Percentiles rank a stretch among this genome's conserved stretches.
Conservation (phyloP, 2,113 vertebrate species). For the Calidris pygmaea region DNA sequence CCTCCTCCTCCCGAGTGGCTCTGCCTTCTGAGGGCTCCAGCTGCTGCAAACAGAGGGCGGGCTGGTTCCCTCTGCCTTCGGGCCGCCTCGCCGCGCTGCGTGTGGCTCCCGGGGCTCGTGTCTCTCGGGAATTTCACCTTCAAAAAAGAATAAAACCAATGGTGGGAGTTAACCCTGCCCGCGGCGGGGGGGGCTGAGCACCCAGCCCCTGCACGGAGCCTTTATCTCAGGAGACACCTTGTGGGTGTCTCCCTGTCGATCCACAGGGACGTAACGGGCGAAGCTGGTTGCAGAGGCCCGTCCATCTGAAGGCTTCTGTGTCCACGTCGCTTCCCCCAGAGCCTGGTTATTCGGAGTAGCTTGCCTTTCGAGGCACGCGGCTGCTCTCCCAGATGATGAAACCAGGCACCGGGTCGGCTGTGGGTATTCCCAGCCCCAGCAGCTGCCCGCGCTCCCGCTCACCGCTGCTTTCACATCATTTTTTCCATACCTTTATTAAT, state of each 20-base stretch:
- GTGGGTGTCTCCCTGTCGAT: not conserved
- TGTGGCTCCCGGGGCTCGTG: not conserved
- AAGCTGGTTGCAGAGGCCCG: not conserved
- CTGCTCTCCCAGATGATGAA: not conserved
- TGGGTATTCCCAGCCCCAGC: fast-evolving
- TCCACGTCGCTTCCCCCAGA: fast-evolving
- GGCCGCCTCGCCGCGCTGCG: fast-evolving
- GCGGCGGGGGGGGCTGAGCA: too few relatives aligned
- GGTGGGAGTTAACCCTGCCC: not conserved
- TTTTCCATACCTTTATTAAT: not conserved
- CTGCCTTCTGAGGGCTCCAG: fast-evolving
- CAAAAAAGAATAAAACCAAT: fast-evolving
- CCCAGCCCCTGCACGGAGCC: fast-evolving
- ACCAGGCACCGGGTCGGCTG: fast-evolving
- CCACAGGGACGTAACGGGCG: fast-evolving
- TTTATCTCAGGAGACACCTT: not conserved
- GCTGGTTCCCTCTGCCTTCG: not conserved
- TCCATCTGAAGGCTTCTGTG: fast-evolving
- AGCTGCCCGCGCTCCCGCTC: not conserved
- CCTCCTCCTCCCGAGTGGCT: not conserved
- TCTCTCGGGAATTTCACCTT: fast-evolving
- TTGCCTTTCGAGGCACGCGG: not conserved
- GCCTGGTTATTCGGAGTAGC: not conserved
- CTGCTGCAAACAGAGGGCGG: fast-evolving
- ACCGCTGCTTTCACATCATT: fast-evolving